Conservation (phyloP, 2,113 vertebrate species). For the Marmota monax region DNA sequence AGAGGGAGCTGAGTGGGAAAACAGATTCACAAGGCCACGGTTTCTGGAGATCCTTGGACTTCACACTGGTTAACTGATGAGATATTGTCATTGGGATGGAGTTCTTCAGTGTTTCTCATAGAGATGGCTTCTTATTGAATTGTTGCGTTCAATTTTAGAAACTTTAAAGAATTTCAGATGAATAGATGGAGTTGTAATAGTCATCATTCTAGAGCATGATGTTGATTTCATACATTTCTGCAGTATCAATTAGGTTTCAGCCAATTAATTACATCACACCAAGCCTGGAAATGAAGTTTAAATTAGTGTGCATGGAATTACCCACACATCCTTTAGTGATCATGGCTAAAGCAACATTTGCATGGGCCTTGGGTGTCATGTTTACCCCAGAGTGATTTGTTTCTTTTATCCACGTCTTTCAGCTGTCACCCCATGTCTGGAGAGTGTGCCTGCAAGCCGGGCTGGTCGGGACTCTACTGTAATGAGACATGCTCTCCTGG, state of each 20-base stretch:
- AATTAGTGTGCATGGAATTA: constrained; percentile 32
- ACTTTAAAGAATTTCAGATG: constrained; percentile 3
- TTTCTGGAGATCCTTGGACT: neutral
- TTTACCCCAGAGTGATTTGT: constrained; percentile 82
- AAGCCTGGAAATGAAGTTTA: constrained; percentile 48
- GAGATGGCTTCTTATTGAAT: neutral
- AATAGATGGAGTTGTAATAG: neutral
- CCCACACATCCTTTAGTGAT: constrained; percentile 37
- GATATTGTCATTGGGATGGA: neutral
- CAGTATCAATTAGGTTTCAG: neutral
- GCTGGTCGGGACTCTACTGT: constrained; percentile 98
- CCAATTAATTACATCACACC: constrained; percentile 41
- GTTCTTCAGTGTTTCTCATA: constrained; percentile 4
- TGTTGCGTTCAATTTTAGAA: neutral
- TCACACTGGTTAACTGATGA: neutral
- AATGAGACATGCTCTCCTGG: constrained; percentile 96
- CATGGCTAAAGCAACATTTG: constrained; percentile 58
- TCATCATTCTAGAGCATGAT: neutral
- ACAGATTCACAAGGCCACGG: neutral
- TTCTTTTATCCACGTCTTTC: constrained; percentile 85
- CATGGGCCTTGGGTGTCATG: constrained; percentile 53
- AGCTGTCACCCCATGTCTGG: constrained; percentile 99
- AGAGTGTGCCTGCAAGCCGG: constrained; percentile 94
- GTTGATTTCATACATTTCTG: constrained; percentile 39
- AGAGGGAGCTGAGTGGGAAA: constrained; percentile 52